Percentiles rank a stretch among this genome's conserved stretches.
phyloP scores from a whole-genome alignment of 2,888 invertebrate genomes.

The Erebia aethiops region DNA sequence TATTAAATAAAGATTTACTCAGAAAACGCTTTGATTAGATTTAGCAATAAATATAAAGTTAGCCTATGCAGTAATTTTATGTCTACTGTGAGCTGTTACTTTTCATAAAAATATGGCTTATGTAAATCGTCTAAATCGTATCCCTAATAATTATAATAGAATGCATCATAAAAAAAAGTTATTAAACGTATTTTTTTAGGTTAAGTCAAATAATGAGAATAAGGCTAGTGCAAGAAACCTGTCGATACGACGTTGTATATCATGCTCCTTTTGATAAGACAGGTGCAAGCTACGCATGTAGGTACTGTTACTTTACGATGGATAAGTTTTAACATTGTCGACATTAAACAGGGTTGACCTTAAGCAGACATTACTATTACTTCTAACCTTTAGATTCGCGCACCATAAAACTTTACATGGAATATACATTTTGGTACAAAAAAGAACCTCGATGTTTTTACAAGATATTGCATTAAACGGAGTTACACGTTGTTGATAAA shows the following conservation, averaged over 20 bases:
- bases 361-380: slow-evolving; percentile 6
- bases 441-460: not conserved
- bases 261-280: slow-evolving; percentile 67
- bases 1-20: no score
- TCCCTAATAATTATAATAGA: no score
- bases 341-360: slow-evolving; percentile 21
- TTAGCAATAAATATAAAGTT: no score
- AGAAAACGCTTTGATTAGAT: no score
- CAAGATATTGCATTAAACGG: not conserved
- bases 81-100: no score
- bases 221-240: slow-evolving; percentile 46
- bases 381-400: slow-evolving; percentile 21
- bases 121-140: no score
- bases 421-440: not conserved
- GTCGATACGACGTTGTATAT: slow-evolving; percentile 60
- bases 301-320: slow-evolving; percentile 28
- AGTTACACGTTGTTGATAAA: no score
- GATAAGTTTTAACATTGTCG: slow-evolving; percentile 6
- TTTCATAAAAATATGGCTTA: no score
- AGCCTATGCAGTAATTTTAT: no score
- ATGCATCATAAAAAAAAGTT: no score
- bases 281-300: slow-evolving; percentile 56
- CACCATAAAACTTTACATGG: slow-evolving; percentile 11
- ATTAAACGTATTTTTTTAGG: no score
- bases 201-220: slow-evolving; percentile 16